Conservation (phyloP, 64 coral and sea anemone species). For the Catalaphyllia jardinei region DNA sequence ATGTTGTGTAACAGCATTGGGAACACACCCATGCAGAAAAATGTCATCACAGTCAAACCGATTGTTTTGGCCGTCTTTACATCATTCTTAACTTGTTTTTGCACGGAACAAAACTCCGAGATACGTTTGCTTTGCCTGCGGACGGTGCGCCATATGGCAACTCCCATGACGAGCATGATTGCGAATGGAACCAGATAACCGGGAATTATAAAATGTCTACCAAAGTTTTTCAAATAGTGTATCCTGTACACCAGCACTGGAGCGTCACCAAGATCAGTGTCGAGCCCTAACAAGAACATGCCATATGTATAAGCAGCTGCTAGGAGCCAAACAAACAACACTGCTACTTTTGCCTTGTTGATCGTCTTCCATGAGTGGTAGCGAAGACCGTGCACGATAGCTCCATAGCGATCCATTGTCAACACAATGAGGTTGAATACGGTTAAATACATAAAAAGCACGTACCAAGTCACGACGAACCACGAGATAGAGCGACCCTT, state of each 20-base stretch:
- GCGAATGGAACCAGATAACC: conserved; percentile 61
- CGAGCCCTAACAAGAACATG: conserved; percentile 56
- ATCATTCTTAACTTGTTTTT: conserved; percentile 51
- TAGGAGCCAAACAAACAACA: conserved; percentile 40
- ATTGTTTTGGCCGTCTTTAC: conserved; percentile 74
- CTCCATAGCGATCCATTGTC: conserved; percentile 79
- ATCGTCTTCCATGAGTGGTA: conserved; percentile 78
- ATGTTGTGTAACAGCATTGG: conserved; percentile 63
- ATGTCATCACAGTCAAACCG: conserved; percentile 53
- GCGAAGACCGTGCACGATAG: conserved; percentile 59
- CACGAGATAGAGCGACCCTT: conserved; percentile 38
- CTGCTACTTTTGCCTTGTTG: conserved; percentile 55
- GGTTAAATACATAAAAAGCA: conserved; percentile 69
- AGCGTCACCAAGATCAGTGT: conserved; percentile 62
- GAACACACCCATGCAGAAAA: conserved; percentile 60
- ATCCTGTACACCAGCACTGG: conserved; percentile 70
- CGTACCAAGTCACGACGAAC: conserved; percentile 60
- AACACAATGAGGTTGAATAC: conserved; percentile 60
- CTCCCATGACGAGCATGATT: conserved; percentile 44
- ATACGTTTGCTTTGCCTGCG: conserved; percentile 14
- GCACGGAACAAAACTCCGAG: neutral
- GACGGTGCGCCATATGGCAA: conserved; percentile 54
- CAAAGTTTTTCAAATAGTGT: conserved; percentile 67
- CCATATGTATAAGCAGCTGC: conserved; percentile 54
- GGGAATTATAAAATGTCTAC: conserved; percentile 59